phyloP scores from a whole-genome alignment of 2,888 invertebrate species.

The Drymonia ruficornis region DNA sequence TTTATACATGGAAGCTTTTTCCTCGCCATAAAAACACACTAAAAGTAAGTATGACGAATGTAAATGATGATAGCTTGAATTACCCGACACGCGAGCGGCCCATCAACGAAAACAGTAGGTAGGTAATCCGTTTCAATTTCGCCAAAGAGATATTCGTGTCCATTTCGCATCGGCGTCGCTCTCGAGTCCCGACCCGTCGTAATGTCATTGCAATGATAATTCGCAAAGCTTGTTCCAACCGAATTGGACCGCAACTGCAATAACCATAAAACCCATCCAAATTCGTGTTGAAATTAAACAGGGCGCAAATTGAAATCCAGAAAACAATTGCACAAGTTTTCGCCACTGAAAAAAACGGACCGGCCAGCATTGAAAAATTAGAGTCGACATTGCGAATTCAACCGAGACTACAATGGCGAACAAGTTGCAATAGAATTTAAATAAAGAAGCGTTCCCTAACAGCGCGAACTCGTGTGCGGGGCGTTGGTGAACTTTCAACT shows the following conservation, averaged over 20 bases:
- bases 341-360: conserved; percentile 48
- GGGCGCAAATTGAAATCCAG: conserved; percentile 55
- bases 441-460: conserved; percentile 80
- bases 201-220: conserved; percentile 54
- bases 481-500: conserved; percentile 83
- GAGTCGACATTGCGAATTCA: conserved; percentile 69
- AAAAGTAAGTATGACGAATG: conserved; percentile 43
- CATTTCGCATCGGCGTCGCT: conserved; percentile 46
- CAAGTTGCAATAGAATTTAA: conserved; percentile 85
- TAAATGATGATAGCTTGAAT: conserved; percentile 56
- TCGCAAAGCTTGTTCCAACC: conserved; percentile 59
- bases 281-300: conserved; percentile 54
- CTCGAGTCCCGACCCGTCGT: conserved; percentile 44
- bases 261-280: conserved; percentile 56
- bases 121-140: conserved; percentile 71
- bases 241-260: conserved; percentile 65
- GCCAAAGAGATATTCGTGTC: conserved; percentile 55
- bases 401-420: conserved; percentile 75
- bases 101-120: conserved; percentile 55
- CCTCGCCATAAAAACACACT: conserved; percentile 9
- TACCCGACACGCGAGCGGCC: conserved; percentile 63
- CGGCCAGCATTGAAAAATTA: conserved; percentile 70
- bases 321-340: conserved; percentile 61
- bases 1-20: conserved; percentile 36
- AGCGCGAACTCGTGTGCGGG: conserved; percentile 73